Conservation (phyloP, 2,797 vertebrate genomes). For the Limosa lapponica region DNA sequence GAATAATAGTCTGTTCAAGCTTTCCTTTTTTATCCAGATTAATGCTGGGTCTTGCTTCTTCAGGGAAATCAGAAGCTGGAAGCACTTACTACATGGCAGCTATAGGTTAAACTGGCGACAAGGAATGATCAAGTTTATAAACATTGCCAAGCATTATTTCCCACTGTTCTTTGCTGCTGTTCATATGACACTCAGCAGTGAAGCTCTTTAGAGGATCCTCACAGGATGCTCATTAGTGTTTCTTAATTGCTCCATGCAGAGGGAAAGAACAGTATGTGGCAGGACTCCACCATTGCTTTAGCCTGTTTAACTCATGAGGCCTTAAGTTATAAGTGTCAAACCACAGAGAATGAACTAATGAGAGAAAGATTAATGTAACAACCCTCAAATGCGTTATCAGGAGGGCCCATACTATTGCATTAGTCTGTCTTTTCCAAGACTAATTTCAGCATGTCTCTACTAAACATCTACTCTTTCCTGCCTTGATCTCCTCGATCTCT, state of each 20-base stretch:
- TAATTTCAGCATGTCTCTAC: not conserved
- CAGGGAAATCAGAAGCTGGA: not conserved
- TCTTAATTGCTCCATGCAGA: slow-evolving; percentile 7
- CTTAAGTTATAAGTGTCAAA: slow-evolving; percentile 13
- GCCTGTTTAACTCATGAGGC: not conserved
- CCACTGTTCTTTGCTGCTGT: not conserved
- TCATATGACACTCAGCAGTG: not conserved
- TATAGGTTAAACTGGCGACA: not conserved
- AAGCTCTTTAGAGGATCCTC: not conserved
- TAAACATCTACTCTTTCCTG: not conserved
- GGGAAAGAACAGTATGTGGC: not conserved
- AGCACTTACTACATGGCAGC: not conserved
- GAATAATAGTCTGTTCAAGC: not conserved
- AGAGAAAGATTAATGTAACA: slow-evolving; percentile 23
- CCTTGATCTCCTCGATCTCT: not conserved
- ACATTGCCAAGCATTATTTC: not conserved
- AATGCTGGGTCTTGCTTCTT: not conserved
- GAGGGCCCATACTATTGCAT: not conserved
- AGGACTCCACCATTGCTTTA: not conserved
- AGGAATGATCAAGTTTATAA: not conserved
- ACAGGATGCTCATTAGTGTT: not conserved
- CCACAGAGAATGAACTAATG: not conserved
- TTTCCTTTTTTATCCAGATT: not conserved
- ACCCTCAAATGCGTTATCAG: not conserved
- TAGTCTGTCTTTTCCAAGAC: not conserved